phyloP scores from a whole-genome alignment of 2,797 vertebrate genomes.

The Pangasius sanitwongsei region DNA sequence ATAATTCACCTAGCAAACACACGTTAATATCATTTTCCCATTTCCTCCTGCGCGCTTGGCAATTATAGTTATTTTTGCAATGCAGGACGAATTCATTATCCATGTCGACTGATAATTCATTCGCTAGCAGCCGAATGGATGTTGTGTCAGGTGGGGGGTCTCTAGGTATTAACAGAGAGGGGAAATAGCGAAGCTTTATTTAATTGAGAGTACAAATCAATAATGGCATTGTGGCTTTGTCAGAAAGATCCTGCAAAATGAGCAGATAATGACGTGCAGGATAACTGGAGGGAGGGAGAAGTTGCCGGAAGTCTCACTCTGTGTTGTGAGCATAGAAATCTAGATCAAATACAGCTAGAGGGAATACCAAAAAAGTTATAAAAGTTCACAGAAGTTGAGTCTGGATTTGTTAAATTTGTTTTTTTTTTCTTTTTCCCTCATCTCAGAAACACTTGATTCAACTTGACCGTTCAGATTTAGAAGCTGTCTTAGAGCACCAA shows the following conservation, averaged over 20 bases:
- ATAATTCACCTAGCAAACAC: constrained; percentile 82
- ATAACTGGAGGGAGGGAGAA: constrained; percentile 58
- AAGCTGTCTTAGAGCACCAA: neutral
- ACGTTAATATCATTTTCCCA: constrained; percentile 88
- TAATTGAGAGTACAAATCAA: constrained; percentile 86
- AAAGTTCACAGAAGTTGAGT: constrained; percentile 10
- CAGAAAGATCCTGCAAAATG: constrained; percentile 75
- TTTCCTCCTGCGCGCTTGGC: constrained; percentile 80
- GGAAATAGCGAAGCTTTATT: constrained; percentile 80
- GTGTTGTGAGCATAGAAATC: neutral
- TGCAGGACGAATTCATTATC: constrained; percentile 83
- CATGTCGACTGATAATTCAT: constrained; percentile 81
- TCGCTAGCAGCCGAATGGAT: constrained; percentile 76
- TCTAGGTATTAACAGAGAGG: constrained; percentile 80
- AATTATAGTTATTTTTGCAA: constrained; percentile 86
- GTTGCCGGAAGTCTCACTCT: constrained; percentile 8
- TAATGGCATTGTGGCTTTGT: constrained; percentile 77
- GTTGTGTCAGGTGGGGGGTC: constrained; percentile 82
- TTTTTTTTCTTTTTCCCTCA: neutral
- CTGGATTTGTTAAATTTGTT: neutral
- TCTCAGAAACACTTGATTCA: neutral
- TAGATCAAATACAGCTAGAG: neutral
- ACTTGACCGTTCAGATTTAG: neutral
- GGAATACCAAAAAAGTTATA: constrained; percentile 3
- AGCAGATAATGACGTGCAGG: constrained; percentile 74